These are phyloP conservation scores for Echinarachnius parma DNA, from an alignment of 53 echinoderm and acorn worm genomes.

Conservation along the genomic window DNA sequence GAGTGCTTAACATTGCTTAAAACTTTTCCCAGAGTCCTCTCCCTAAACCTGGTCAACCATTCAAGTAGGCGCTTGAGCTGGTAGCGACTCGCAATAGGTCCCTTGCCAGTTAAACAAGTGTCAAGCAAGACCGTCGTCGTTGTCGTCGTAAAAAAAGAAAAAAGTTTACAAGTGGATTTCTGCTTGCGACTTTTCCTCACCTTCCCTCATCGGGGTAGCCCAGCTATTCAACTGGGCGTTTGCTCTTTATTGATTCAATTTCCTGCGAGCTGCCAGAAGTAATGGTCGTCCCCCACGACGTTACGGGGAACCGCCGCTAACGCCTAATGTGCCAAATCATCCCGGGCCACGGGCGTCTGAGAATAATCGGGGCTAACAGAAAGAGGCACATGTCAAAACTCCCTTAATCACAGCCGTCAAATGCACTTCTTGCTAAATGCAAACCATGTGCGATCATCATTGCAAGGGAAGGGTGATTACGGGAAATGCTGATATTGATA, in stretches of 20 bases:
- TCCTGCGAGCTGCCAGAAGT: slow-evolving; percentile 30
- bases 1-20: too few relatives aligned
- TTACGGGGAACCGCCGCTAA: slow-evolving; percentile 5
- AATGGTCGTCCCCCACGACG: slow-evolving; percentile 27
- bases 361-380: slow-evolving; percentile 34
- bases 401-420: slow-evolving; percentile 32
- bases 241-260: slow-evolving; percentile 44
- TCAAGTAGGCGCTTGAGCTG: too few relatives aligned
- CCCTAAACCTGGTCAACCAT: too few relatives aligned
- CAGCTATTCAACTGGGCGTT: slow-evolving; percentile 31
- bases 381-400: slow-evolving; percentile 51
- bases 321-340: slow-evolving; percentile 49
- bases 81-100: too few relatives aligned
- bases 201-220: neutral
- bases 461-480: too few relatives aligned
- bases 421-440: slow-evolving; percentile 36
- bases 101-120: too few relatives aligned
- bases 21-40: too few relatives aligned
- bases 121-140: too few relatives aligned
- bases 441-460: slow-evolving; percentile 20
- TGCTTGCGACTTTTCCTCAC: neutral
- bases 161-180: too few relatives aligned
- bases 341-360: slow-evolving; percentile 8
- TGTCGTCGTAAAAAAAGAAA: too few relatives aligned
- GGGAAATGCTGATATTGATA: too few relatives aligned